Evolutionary conservation across 2,888 invertebrate genomes (phyloP).

Genomic region (Lordiphosa andalusiaca): DNA sequence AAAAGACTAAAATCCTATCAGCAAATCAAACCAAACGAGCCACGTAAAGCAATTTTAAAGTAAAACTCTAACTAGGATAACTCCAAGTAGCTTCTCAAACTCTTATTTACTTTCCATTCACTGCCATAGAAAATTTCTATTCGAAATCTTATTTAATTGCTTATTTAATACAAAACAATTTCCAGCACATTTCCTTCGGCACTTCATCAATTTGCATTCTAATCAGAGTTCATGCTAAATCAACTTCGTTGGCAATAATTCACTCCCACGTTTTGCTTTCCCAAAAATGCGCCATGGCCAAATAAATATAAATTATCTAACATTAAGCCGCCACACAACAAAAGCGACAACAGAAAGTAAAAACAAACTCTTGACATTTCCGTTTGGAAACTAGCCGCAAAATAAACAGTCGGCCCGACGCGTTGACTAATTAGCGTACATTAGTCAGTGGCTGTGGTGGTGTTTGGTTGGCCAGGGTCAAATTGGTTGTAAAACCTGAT

Average conservation of each 20-base stretch:
- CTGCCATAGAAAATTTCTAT: too few relatives aligned
- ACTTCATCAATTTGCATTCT: conserved; percentile 25
- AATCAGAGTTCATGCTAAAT: conserved; percentile 7
- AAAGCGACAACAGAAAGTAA: conserved; percentile 20
- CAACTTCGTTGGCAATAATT: conserved; percentile 17
- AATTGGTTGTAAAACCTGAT: conserved; percentile 57
- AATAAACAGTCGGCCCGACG: conserved; percentile 28
- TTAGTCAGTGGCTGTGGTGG: conserved; percentile 53
- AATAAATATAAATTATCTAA: conserved; percentile 54
- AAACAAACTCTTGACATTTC: conserved; percentile 17
- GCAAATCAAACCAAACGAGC: too few relatives aligned
- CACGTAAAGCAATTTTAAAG: too few relatives aligned
- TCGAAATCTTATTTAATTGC: too few relatives aligned
- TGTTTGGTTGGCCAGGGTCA: conserved; percentile 23
- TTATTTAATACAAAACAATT: too few relatives aligned
- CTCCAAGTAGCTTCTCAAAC: too few relatives aligned
- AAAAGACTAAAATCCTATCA: too few relatives aligned
- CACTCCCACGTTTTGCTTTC: conserved; percentile 12
- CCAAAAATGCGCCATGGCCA: conserved; percentile 30
- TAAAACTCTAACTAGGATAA: too few relatives aligned
- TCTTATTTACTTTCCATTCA: too few relatives aligned
- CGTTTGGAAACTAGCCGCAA: conserved; percentile 29
- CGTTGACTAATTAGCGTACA: conserved; percentile 58
- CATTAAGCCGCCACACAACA: conserved; percentile 39
- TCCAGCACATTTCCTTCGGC: too few relatives aligned